Conservation (phyloP, 1,140 invertebrate species). For the silkworm (Bombyx mori) region ASM3026992v2 NC_085133.1:721501-722000, state of each 20-base stretch:
- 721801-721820: no score
- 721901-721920: constrained; percentile 8
- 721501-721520: no score
- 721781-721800: neutral
- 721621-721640: constrained; percentile 17
- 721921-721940: constrained; percentile 9
- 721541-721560: no score
- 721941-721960: constrained; percentile 1
- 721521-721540: no score
- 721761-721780: neutral
- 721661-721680: constrained; percentile 1
- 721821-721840: no score
- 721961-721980: constrained; percentile 7
- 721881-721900: neutral
- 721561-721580: no score
- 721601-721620: constrained; percentile 15
- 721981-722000: no score
- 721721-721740: neutral
- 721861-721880: no score
- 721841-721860: no score
- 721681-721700: constrained; percentile 2
- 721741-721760: neutral
- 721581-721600: constrained; percentile 19
- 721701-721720: neutral
- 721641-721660: constrained; percentile 12